Conservation (phyloP, 2,113 vertebrate genomes). For the Leptosomus discolor region DNA sequence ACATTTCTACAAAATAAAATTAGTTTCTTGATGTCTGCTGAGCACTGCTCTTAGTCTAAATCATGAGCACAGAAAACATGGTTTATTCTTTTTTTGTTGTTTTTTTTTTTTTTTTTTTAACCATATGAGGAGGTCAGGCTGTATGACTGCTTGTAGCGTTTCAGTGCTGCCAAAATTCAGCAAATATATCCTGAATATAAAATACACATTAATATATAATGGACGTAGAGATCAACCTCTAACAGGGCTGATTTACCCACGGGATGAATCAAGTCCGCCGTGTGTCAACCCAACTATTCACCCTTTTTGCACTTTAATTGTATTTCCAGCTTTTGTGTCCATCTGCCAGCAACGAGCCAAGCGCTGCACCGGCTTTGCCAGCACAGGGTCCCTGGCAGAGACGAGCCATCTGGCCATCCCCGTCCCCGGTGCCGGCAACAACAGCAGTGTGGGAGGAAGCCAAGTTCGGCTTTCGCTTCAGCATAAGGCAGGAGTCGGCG, state of each 20-base stretch:
- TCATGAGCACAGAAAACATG: not conserved
- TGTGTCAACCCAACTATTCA: not conserved
- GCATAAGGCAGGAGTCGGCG: not conserved
- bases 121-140: not conserved
- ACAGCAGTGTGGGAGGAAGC: not conserved
- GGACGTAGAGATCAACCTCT: not conserved
- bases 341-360: not conserved
- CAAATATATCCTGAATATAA: not conserved
- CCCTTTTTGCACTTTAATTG: not conserved
- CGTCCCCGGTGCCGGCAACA: not conserved
- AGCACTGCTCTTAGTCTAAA: not conserved
- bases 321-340: not conserved
- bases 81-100: fast-evolving
- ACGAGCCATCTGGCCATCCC: not conserved
- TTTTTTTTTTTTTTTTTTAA: not conserved
- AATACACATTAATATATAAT: not conserved
- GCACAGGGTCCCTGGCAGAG: not conserved
- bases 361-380: not conserved
- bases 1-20: not conserved
- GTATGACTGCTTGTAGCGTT: not conserved
- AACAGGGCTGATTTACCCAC: not conserved
- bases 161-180: not conserved
- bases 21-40: not conserved
- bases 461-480: not conserved
- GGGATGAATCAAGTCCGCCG: fast-evolving